These are phyloP conservation scores for Actinostola sp. DNA, from an alignment of 92 coral and sea anemone species.

Conservation along the genomic window DNA sequence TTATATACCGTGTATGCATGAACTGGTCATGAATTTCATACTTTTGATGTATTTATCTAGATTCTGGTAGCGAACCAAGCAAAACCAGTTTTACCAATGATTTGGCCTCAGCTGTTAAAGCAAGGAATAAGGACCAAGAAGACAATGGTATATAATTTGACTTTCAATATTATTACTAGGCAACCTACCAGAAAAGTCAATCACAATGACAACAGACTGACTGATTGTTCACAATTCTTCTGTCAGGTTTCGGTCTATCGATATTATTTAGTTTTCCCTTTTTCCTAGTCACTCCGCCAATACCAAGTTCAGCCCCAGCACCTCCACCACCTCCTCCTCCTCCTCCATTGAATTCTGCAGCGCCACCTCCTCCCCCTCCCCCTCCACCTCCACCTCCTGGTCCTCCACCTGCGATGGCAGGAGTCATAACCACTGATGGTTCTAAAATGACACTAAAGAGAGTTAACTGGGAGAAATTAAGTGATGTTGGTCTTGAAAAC, in stretches of 20 bases:
- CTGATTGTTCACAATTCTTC: too few species aligned
- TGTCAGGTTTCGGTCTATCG: not conserved
- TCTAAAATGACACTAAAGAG: conserved; percentile 86
- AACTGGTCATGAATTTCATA: not conserved
- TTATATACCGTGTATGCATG: not conserved
- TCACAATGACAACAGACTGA: too few species aligned
- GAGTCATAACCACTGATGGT: conserved; percentile 43
- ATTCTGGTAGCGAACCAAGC: conserved; percentile 73
- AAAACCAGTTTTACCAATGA: conserved; percentile 45
- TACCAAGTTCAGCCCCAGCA: conserved; percentile 12
- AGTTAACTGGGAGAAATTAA: conserved; percentile 98
- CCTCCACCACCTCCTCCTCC: conserved; percentile 74
- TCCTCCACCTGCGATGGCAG: conserved; percentile 57
- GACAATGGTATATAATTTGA: conserved; percentile 11
- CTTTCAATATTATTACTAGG: not conserved
- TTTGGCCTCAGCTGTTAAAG: conserved; percentile 65
- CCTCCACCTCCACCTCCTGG: conserved; percentile 72
- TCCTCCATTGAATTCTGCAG: conserved; percentile 45
- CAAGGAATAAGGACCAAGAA: conserved; percentile 51
- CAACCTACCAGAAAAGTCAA: too few species aligned
- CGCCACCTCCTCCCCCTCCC: conserved; percentile 67
- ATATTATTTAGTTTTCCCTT: not conserved
- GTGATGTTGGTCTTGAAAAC: conserved; percentile 92
- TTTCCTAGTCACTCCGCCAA: not conserved
- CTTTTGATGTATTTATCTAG: conserved; percentile 15